Evolutionary conservation across 2,113 vertebrate genomes (phyloP), one percentile per base, ranked within the genome.

Genomic region (Nestor notabilis): DNA sequence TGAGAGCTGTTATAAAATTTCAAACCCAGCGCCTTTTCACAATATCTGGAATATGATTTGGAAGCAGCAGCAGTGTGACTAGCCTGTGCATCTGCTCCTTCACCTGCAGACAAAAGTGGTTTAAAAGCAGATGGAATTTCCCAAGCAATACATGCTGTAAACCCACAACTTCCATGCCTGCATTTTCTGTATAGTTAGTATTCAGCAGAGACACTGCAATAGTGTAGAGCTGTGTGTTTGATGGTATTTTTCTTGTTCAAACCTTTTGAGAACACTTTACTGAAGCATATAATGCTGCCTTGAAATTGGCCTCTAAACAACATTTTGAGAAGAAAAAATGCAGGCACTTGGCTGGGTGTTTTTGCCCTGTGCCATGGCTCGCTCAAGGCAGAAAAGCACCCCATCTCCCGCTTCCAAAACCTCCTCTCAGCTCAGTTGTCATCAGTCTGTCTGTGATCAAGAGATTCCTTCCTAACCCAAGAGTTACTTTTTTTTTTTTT

Each of bases 231-330:
- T 95, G 95, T 91, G 88, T 94, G 72, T 49, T 89, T 82, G 69
- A 81, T 87, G 91, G 77, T 84, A 90, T 95, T 97, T 96, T 91
- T 87, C 92, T 92, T 56, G 76, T 72, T 79, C 95, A 95, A 61
- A 84, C 90, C 92, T 91, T 97, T 89, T 90, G 90, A 93, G 94
- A 95, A 92, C 72, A 17, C 93, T 95, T 93, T 92, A 65, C 89
- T 89, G 89, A 92, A 79, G 94, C 76, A 91, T 65, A 97, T 87
- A 96, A 97, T 89, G 41, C 83, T 94, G 79, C 88, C 83, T 95
- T 94, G 94, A 93, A 96, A 78, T 64, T 96, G 95, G 92, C 86
- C 64, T 81, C 92, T 78, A 87, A 95, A 74, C 69, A 55, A 78
- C 90, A 44, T 88, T 93, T 94, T 83, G 93, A 93, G 90, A 91